These are phyloP conservation scores for Tinamus major DNA, from an alignment of 2,797 vertebrate species.

Conservation along the genomic window DNA sequence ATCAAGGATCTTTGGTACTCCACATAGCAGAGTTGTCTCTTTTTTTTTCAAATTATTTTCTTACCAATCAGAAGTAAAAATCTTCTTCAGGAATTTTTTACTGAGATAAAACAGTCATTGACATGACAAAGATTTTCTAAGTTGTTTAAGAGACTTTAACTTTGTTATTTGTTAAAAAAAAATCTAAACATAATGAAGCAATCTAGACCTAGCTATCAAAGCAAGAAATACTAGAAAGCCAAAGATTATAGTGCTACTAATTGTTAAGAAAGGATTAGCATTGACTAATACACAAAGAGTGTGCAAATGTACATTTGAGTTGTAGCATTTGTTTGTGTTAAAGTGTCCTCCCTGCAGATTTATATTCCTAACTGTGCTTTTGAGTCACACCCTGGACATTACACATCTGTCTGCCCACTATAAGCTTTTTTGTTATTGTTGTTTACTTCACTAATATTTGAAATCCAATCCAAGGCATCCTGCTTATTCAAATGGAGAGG, in stretches of 20 bases:
- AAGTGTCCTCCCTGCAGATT: neutral
- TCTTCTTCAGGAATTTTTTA: neutral
- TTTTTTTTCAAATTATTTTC: neutral
- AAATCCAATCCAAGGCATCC: constrained; percentile 57
- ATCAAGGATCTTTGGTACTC: neutral
- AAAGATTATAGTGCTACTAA: neutral
- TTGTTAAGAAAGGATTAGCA: neutral
- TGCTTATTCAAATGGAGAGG: constrained; percentile 76
- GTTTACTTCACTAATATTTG: constrained; percentile 51
- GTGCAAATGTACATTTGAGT: neutral
- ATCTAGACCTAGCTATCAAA: neutral
- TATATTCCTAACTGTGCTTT: neutral
- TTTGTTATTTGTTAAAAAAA: neutral
- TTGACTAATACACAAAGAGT: neutral
- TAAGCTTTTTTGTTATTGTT: neutral
- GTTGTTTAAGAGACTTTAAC: neutral
- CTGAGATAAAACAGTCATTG: neutral
- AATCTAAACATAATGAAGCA: neutral
- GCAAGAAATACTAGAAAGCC: neutral
- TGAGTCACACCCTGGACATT: neutral
- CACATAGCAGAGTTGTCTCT: neutral
- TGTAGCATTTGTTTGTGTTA: neutral
- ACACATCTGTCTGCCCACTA: constrained; percentile 21
- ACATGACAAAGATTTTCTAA: neutral
- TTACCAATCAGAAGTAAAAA: neutral